Base-by-base conservation (phyloP, 2,113 vertebrate genomes). In the Urocitellus parryii region DNA sequence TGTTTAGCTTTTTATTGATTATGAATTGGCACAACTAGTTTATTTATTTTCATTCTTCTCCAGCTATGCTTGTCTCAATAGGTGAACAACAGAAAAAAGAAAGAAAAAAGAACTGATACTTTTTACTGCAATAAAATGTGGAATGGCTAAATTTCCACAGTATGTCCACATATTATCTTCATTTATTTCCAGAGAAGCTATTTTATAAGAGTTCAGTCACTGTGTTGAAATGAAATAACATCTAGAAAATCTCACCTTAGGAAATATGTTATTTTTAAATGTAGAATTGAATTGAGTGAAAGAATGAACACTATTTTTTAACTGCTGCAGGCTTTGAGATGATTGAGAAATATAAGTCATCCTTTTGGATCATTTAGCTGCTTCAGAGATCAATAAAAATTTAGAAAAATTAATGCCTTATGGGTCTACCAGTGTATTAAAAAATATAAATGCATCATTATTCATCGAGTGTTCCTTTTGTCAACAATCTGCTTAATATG, bases 1-100 rank as follows among this genome's bases (percentile, higher is more conserved):
- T 96, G 77, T 97, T 98, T 96, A 96, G 95, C 0, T 8, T 92
- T 39, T 88, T 98, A 98, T 95, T 95, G 97, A 97, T 98, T 96
- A 97, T 93, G 93, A 98, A 97, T 90, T 94, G 96, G 90, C 82
- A 76, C 70, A 91, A 82, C 61, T 72, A 83, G 82, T 34, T 96
- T 85, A 90, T 96, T 74, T 65, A 72, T 82, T 96, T 98, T 97
- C 92, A 85, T 93, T 95, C 87, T 97, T 96, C 81, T 95, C 94
- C 48, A 87, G 91, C 84, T 97, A 90, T 51, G 80, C 79, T 96
- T 45, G 8, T 87, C 72, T 96, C 96, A 91, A 79, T 72, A 95
- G 87, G 68, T 80, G 77, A 94, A 96, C 16, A 92, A 63, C 5
- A 91, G 67, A 88, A 58, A n/a, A 73, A 42, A 39, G 22, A 53